Conservation (phyloP, 2,797 vertebrate genomes). For the Chelidonichthys spinosus region DNA sequence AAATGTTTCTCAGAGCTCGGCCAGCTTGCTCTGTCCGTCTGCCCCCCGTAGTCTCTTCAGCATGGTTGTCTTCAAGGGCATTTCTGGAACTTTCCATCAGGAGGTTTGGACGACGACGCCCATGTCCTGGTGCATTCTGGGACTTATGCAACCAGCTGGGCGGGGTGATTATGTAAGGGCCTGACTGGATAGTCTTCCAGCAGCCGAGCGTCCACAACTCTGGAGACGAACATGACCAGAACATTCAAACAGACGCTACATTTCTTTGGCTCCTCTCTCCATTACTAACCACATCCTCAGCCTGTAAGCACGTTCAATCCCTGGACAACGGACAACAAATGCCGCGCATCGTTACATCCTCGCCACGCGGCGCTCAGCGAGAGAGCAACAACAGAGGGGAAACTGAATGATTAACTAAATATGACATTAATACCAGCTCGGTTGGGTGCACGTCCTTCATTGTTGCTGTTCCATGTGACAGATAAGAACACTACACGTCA, state of each 20-base stretch:
- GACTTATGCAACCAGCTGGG: conserved; percentile 47
- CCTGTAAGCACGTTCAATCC: conserved; percentile 34
- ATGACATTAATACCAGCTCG: conserved; percentile 56
- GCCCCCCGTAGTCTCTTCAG: conserved; percentile 42
- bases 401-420: conserved; percentile 55
- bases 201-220: not conserved
- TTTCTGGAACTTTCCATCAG: conserved; percentile 60
- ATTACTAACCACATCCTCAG: conserved; percentile 43
- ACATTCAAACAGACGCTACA: not conserved
- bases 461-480: not conserved
- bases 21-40: conserved; percentile 14
- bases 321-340: conserved; percentile 56
- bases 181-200: conserved; percentile 21
- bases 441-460: conserved; percentile 12
- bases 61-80: conserved; percentile 45
- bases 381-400: conserved; percentile 53
- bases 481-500: conserved; percentile 32
- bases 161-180: conserved; percentile 41
- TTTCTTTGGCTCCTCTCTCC: conserved; percentile 40
- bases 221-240: conserved; percentile 4
- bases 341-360: conserved; percentile 45
- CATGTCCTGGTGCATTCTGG: conserved; percentile 25
- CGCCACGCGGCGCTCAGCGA: conserved; percentile 14
- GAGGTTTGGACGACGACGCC: conserved; percentile 46
- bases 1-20: conserved; percentile 52